Evolutionary conservation across 2,888 invertebrate genomes (phyloP).

Genomic region (Spodoptera littoralis): DNA sequence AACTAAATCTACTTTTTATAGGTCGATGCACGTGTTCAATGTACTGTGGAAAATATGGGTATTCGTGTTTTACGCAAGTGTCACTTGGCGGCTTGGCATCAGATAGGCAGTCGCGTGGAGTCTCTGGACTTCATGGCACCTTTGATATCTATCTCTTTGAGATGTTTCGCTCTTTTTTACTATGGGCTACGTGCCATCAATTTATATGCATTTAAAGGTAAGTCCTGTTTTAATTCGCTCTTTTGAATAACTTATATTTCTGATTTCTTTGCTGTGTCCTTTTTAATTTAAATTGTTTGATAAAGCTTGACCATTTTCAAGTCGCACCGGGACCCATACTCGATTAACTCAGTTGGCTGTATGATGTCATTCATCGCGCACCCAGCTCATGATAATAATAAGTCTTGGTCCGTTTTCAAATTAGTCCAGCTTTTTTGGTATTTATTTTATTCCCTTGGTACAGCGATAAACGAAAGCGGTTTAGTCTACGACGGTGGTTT

Average conservation of each 20-base stretch:
- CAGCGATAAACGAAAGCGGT: conserved; percentile 88
- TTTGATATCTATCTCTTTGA: conserved; percentile 77
- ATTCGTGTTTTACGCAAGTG: conserved; percentile 83
- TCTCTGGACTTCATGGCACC: conserved; percentile 84
- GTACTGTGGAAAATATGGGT: conserved; percentile 73
- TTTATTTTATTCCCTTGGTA: background rate
- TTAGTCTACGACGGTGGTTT: conserved; percentile 90
- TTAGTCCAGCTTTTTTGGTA: too few species aligned
- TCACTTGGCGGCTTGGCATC: conserved; percentile 86
- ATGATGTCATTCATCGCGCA: background rate
- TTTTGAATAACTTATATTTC: too few species aligned
- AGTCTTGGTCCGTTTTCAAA: too few species aligned
- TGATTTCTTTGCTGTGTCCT: too few species aligned
- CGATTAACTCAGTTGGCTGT: background rate
- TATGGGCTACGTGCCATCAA: conserved; percentile 88
- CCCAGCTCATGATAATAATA: too few species aligned
- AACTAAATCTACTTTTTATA: conserved; percentile 51
- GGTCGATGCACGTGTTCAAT: conserved; percentile 86
- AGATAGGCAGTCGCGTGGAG: conserved; percentile 65
- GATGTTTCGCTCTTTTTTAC: conserved; percentile 89
- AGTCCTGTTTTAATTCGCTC: too few species aligned
- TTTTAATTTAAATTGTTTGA: too few species aligned
- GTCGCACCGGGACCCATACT: too few species aligned
- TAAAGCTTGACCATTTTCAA: too few species aligned
- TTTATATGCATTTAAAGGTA: conserved; percentile 84